Evolutionary conservation across 2,797 vertebrate species (phyloP).

Genomic region (Rhyacichthys aspro): DNA sequence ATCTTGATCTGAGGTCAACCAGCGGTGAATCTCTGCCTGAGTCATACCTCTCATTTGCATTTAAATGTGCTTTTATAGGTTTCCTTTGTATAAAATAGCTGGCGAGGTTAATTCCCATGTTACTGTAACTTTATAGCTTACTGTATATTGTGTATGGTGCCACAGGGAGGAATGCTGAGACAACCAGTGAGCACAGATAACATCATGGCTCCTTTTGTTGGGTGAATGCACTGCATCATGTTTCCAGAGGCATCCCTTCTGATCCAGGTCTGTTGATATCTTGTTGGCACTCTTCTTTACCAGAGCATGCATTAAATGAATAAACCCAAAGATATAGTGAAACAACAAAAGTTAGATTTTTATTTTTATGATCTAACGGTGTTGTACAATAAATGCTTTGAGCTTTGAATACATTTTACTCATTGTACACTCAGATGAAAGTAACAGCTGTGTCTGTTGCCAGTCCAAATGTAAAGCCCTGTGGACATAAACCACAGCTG

Average conservation of each 20-base stretch:
- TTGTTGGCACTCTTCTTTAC: constrained; percentile 45
- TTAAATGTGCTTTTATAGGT: constrained; percentile 46
- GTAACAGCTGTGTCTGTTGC: background rate
- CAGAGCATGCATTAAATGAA: no score
- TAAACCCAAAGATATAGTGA: no score
- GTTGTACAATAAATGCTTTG: no score
- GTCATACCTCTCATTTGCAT: constrained; percentile 51
- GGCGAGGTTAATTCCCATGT: constrained; percentile 29
- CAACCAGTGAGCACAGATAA: constrained; percentile 49
- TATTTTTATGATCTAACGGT: no score
- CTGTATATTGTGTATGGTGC: constrained; percentile 38
- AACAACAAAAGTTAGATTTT: no score
- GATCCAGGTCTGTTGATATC: constrained; percentile 68
- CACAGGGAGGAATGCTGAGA: constrained; percentile 45
- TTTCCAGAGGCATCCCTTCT: constrained; percentile 66
- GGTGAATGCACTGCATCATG: constrained; percentile 62
- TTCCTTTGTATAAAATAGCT: constrained; percentile 23
- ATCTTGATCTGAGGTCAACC: constrained; percentile 49
- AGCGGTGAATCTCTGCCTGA: constrained; percentile 41
- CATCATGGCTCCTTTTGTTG: constrained; percentile 57
- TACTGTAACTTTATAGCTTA: constrained; percentile 35
- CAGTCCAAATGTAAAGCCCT: background rate
- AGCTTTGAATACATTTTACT: no score
- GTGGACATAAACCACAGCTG: constrained; percentile 6
- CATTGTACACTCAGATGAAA: background rate